Base-by-base conservation (phyloP, 92 coral and sea anemone species). In the Isaurus tuberculatus region DNA sequence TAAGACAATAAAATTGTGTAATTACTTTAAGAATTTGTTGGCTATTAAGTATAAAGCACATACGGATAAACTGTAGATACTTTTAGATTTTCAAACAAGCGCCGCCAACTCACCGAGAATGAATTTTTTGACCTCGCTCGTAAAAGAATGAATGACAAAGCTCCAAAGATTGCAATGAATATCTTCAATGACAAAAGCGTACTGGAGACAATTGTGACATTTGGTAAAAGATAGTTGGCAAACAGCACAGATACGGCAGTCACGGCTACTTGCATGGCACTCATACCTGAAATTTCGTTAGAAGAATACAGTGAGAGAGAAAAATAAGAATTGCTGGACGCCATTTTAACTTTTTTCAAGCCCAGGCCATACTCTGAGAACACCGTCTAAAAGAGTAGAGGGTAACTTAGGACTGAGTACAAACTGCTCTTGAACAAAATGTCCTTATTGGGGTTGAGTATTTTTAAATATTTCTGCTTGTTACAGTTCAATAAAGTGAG, bases 111-210 rank as follows among this genome's bases (percentile, higher is more conserved):
- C 70, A 77, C 82, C 70, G 82, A 36, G 48, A 77, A 77, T 36
- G 16, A 17, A 37, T 4, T 61, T 48, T 77, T 77, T 13, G 82
- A 57, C 82, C 68, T 77, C 25, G 70, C 70, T 57, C 82, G 82
- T 30, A 77, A 5, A 6, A 77, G 82, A 34, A 77, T 48, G 70
- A 77, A 77, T 23, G 82, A 57, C 68, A 77, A 37, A 11, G 58
- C 55, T 5, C 70, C 82, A 22, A 77, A 77, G n/a, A 77, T 1
- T 33, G 82, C 82, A 3, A 51, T 64, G 53, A 77, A 77, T 33
- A 77, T 34, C 70, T 77, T 77, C 15, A 77, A 25, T 5, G 82
- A 77, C 16, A 77, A 67, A 5, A 57, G 49, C 14, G 82, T 77
- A 25, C 48, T 77, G 23, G 82, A 77, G 22, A 77, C 31, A 34